Evolutionary conservation across 2,113 vertebrate species (phyloP), one percentile per base, ranked within the genome.

Genomic region (Cyprinodon brontotheroides): DNA sequence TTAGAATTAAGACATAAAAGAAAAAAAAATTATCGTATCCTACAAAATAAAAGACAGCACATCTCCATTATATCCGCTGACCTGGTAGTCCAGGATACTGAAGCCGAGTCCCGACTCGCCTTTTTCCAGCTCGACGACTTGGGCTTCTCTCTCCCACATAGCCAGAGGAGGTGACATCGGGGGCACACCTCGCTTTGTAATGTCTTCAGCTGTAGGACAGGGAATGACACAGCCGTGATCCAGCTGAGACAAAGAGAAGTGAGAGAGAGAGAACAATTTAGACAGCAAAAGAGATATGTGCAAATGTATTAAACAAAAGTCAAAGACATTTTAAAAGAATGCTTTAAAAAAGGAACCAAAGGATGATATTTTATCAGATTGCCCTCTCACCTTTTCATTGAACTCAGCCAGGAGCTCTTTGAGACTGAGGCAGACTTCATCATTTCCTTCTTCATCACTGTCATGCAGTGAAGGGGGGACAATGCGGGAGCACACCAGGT

Each of bases 61-160:
- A 88, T 86, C 85, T 80, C 77, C 68, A 72, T 82, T 82, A 59
- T 76, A 75, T 71, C 79, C 73, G 87, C 86, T 91, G 91, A 98
- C 98, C 96, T 99, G 98, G 79, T 99, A 99, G 93, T 99, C 97
- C 89, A 99, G 86, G 89, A 99, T 97, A 86, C 98, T 99, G 93
- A 99, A 99, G 83, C 98, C 97, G 89, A 99, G 95, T 36, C 97
- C 97, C 36, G 85, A 89, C 80, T 93, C 96, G 12, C 96, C 96
- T 81, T 98, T 99, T 80, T 96, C 95, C 85, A 99, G 89, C 50
- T 96, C 95, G 11, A 98, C 95, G 78, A 94, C 85, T 83, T 97
- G 95, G 77, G 95, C 77, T 41, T 95, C 95, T 68, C 92, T 89
- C 83, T 98, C 96, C 98, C 98, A 99, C 96, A 98, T 97, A 7